Evolutionary conservation across 2,888 invertebrate species (phyloP), one percentile per base, ranked within the genome.

Genomic region (Acrocera orbiculus): DNA sequence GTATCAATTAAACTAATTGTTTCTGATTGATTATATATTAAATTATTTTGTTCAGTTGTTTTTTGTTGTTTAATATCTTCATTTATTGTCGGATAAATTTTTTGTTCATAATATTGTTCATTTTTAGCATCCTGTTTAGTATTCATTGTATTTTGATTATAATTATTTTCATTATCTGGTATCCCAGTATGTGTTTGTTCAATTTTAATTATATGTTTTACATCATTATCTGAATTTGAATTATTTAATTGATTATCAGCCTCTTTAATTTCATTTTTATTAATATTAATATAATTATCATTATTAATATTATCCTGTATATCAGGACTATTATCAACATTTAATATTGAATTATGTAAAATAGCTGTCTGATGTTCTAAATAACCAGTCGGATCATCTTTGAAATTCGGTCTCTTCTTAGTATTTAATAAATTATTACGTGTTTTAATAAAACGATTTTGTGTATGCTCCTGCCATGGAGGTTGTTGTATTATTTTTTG

Each of bases 361-460:
- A 89, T 58, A 19, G 81, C 82, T 0, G 89, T 87, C 56, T 90
- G 89, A 47, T 89, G 87, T 5, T 86, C 86, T 44, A 90, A 63
- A 59, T 86, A 90, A 3, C 86, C 89, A 48, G 77, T 81, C 0
- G 89, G 87, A 58, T 90, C 87, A 44, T 90, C 89, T 67, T 89
- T 74, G 53, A 87, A 89, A 20, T 86, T 86, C 2, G 83, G 83
- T 42, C 72, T 64, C 20, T 48, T 47, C 33, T 48, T 50, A 7
- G 8, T 8, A 4, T 24, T 13, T 10, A 32, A 26, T 6, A 23
- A 13, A 10, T 30, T 29, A 11, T 19, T 20, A 9, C 40, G 35
- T 19, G 19, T 33, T 36, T 39, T 41, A 3, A 29, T 13, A 14
- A 35, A 27, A 4, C 38, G 30, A 17, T 13, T 30, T 19, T 36